Evolutionary conservation across 1,140 invertebrate genomes (phyloP).

Genomic region (Drosophila fuyamai): DNA sequence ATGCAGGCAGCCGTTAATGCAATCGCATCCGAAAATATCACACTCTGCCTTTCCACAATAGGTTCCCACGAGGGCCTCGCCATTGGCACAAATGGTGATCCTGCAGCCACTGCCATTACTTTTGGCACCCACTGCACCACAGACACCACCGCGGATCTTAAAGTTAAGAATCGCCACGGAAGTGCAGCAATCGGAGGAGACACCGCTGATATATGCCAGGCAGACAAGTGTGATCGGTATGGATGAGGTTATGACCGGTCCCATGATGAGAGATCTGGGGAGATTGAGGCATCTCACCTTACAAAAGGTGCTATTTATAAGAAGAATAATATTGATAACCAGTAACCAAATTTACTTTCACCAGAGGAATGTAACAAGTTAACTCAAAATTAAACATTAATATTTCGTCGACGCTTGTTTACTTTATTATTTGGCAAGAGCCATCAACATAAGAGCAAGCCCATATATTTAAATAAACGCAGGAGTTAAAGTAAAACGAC

Average conservation of each 20-base stretch:
- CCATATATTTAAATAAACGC: too few species aligned
- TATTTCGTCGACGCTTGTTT: too few species aligned
- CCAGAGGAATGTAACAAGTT: too few species aligned
- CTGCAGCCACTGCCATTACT: not conserved
- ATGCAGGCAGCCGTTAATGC: conserved; percentile 7
- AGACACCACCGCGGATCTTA: not conserved
- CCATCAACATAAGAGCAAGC: too few species aligned
- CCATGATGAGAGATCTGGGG: not conserved
- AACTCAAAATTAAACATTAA: too few species aligned
- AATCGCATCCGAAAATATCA: conserved; percentile 10
- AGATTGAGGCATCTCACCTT: too few species aligned
- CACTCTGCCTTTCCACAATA: conserved; percentile 17
- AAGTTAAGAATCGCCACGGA: not conserved
- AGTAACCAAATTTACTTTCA: too few species aligned
- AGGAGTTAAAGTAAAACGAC: too few species aligned
- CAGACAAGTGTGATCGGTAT: not conserved
- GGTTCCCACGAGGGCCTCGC: conserved; percentile 12
- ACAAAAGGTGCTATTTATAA: too few species aligned
- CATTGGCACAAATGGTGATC: conserved; percentile 24
- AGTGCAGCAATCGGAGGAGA: not conserved
- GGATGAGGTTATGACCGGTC: not conserved
- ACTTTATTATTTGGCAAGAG: too few species aligned
- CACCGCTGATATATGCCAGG: not conserved
- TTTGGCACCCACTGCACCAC: conserved; percentile 14
- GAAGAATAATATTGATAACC: too few species aligned